Conservation (phyloP, 2,113 vertebrate species). For the Phalacrocorax carbo region DNA sequence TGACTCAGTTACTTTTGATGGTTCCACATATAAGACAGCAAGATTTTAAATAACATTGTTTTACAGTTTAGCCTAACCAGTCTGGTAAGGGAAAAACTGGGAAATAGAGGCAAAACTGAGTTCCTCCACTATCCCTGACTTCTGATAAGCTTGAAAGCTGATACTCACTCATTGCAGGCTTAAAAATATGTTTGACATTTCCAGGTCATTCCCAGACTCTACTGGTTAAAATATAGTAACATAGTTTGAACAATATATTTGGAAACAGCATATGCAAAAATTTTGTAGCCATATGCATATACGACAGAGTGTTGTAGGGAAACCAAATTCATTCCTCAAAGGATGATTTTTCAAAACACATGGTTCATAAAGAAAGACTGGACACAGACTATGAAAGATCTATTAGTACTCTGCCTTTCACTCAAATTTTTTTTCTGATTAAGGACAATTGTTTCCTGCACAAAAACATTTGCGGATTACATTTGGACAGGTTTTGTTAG, state of each 20-base stretch:
- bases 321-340: background rate
- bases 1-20: background rate
- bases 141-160: background rate
- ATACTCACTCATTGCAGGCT: background rate
- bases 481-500: background rate
- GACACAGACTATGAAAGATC: background rate
- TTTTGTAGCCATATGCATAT: background rate
- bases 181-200: constrained; percentile 23
- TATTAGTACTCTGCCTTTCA: background rate
- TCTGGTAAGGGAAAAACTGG: background rate
- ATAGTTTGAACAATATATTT: background rate
- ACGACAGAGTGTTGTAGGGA: background rate
- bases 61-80: background rate
- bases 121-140: background rate
- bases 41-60: background rate
- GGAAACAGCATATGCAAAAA: background rate
- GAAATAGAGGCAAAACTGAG: background rate
- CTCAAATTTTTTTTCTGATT: background rate
- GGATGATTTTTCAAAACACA: background rate
- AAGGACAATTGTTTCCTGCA: background rate
- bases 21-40: background rate
- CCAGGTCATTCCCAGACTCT: background rate
- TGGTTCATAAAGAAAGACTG: background rate
- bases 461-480: background rate
- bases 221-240: background rate